Evolutionary conservation across 2,888 invertebrate species (phyloP).

Genomic region (Plagodis dolabraria): DNA sequence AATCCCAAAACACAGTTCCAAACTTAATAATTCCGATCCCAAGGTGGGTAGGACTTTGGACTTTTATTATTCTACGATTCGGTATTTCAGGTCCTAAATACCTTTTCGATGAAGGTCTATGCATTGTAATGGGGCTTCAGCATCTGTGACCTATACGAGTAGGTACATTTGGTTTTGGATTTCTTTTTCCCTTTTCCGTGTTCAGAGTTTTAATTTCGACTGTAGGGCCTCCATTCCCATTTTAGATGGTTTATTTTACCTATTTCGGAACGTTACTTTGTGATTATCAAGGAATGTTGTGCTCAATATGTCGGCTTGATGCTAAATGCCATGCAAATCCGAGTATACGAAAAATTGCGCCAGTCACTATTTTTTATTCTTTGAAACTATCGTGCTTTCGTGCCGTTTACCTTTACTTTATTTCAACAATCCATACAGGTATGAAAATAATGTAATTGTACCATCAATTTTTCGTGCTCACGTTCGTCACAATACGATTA

Average conservation of each 20-base stretch:
- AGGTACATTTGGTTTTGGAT: slow-evolving; percentile 10
- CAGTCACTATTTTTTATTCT: no score
- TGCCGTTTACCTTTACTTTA: no score
- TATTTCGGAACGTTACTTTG: not conserved
- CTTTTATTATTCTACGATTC: slow-evolving; percentile 20
- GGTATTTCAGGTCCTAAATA: slow-evolving; percentile 16
- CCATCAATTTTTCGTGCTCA: no score
- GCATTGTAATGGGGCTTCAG: slow-evolving; percentile 20
- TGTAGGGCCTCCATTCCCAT: slow-evolving; percentile 32
- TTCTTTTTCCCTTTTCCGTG: slow-evolving; percentile 17
- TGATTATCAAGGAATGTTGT: no score
- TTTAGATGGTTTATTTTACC: not conserved
- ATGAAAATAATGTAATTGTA: no score
- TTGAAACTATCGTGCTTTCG: no score
- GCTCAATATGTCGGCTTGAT: no score
- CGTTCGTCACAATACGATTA: no score
- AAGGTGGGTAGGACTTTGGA: slow-evolving; percentile 10
- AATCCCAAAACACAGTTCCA: slow-evolving; percentile 4
- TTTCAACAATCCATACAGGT: no score
- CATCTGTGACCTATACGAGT: slow-evolving; percentile 13
- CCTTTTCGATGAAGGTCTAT: slow-evolving; percentile 22
- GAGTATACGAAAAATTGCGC: no score
- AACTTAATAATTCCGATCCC: slow-evolving; percentile 10
- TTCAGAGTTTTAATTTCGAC: slow-evolving; percentile 35
- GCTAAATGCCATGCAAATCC: no score